Evolutionary conservation across 1,140 invertebrate genomes (phyloP), one percentile per base, ranked within the genome.

Genomic region (Papilio xuthus): DNA sequence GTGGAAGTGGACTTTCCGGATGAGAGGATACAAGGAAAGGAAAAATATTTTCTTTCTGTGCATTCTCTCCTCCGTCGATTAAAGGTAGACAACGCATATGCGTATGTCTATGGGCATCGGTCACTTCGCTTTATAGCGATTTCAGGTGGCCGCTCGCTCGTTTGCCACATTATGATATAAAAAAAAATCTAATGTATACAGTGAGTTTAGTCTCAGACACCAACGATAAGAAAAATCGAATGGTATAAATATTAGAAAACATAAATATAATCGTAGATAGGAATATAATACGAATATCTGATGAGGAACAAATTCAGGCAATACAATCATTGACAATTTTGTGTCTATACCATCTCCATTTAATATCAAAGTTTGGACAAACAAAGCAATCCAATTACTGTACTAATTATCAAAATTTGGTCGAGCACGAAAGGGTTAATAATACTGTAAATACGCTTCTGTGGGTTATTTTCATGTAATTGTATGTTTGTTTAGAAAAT

Each of bases 381-480:
- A 63, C 60, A 63, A 63, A 63, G 60, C 60, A 63, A 63, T 63
- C 60, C 60, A 63, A 63, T 63, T 28, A 63, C 26, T 63, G 60
- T 28, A 13, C 12, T 63, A 63, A 63, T 63, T 63, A 63, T 63
- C 60, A 63, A 63, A 63, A 63, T 63, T 26, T 12, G 23, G 23
- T 63, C 60, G 12, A 63, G 26, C 26, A 26, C 20, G 26, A 63
- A 63, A 63, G 60, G 60, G 23, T 63, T 63, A 28, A 63, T 26
- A 63, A 63, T 12, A 63, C 12, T 63, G 23, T 63, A 63, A 63
- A 63, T 63, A 63, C 26, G 23, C 60, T 26, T 63, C 13, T 6
- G 60, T 63, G 60, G 26, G n/a, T 56, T 10, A 28, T 60, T 60
- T n/a, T 60, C 56, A 60, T 26, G 4, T 63, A 28, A 28, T 63